Base-by-base conservation (phyloP, 2,113 vertebrate species). In the Mesitornis unicolor region DNA sequence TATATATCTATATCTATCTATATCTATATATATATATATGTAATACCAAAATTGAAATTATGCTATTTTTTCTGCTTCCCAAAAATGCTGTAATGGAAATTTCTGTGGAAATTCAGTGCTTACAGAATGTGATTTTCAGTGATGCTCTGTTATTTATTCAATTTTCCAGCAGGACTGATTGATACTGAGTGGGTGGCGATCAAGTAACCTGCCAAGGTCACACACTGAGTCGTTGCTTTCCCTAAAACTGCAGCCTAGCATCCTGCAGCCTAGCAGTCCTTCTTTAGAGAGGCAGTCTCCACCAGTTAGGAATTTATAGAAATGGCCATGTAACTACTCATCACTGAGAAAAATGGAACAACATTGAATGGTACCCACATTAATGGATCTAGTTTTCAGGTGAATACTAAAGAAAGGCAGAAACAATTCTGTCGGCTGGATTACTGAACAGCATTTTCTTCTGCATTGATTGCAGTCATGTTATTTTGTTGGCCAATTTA, bases 391-490 rank as follows among this genome's bases (percentile, higher is more conserved):
- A 31, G 10, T 84, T 91, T 78, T 60, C 59, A 69, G 40, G 25
- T 65, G 17, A 73, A 69, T 81, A 42, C 28, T 56, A 64, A 43
- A 76, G 16, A 64, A 76, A 76, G 28, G 13, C 40, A 76, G 53
- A 56, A 93, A 2, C 6, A 83, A 21, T 21, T 51, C 24, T 64
- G 21, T 64, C 1, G 1, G 12, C 5, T 50, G 15, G 53, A 29
- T 71, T 60, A 56, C 53, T 50, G 53, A 57, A 64, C 4, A 43
- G 16, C 3, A 1, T 43, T 84, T 87, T 53, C 36, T 68, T 76
- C 70, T 85, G 43, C 0, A 1, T 10, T 42, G 54, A 73, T 79
- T 5, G 21, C 21, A 26, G 19, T 17, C 8, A 73, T 0, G 0
- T 53, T 84, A 16, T 47, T 78, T 47, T 79, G 9, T 61, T 88